Evolutionary conservation across 2,797 vertebrate species (phyloP).

Genomic region (Brachyrhaphis roseni): DNA sequence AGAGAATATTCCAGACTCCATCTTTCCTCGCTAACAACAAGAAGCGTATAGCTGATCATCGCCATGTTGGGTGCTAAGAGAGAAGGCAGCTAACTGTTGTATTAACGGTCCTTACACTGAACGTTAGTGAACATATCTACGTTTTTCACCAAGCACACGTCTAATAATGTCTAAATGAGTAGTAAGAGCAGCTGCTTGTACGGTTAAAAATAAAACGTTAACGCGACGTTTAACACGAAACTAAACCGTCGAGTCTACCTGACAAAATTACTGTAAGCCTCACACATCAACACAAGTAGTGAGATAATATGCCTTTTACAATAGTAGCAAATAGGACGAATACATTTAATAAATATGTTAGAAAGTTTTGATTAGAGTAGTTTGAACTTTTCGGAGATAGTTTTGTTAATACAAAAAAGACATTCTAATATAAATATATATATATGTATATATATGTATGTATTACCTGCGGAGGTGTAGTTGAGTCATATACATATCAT

Average conservation of each 20-base stretch:
- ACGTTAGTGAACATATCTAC: background rate
- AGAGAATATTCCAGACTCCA: constrained; percentile 75
- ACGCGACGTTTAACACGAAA: background rate
- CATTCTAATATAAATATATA: background rate
- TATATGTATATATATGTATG: background rate
- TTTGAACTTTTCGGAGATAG: background rate
- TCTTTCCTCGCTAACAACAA: constrained; percentile 77
- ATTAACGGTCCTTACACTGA: background rate
- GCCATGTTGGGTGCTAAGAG: constrained; percentile 69
- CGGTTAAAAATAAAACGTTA: background rate
- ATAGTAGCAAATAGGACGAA: background rate
- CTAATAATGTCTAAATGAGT: fast-evolving
- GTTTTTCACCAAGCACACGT: fast-evolving
- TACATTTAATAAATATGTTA: background rate
- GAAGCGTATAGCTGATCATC: constrained; percentile 49
- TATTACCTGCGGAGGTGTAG: background rate
- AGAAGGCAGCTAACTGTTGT: constrained; percentile 13
- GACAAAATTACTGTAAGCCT: background rate
- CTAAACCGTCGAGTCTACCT: background rate
- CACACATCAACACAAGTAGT: background rate
- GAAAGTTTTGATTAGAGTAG: background rate
- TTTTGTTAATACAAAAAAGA: background rate
- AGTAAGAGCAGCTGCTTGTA: background rate
- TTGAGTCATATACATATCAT: background rate
- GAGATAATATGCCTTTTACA: background rate